A percentile compares a stretch with the other conserved stretches of the same genome.
Conservation (phyloP, 1,140 invertebrate species). For the Cydia amplana region DNA sequence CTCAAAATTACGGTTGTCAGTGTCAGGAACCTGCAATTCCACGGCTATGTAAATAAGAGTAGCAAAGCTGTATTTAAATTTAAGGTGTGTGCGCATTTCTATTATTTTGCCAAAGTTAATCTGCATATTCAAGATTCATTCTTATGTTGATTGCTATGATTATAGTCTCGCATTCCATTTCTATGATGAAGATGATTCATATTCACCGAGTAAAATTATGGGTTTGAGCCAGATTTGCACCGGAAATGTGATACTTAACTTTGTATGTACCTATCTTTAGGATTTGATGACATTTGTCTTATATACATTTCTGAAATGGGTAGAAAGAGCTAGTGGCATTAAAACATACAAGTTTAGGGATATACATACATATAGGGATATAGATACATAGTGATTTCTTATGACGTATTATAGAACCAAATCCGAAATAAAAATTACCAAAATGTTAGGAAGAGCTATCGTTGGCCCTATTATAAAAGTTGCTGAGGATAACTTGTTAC, state of each 20-base stretch:
- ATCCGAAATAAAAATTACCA: no score
- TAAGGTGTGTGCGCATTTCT: slow-evolving; percentile 21
- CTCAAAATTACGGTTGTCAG: no score
- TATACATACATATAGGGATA: no score
- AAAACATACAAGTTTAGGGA: no score
- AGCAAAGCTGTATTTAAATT: slow-evolving; percentile 20
- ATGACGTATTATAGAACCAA: no score
- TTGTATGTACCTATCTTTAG: not conserved
- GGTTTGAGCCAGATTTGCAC: not conserved
- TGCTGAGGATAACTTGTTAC: no score
- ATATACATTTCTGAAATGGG: no score
- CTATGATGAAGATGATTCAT: slow-evolving; percentile 8
- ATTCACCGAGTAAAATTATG: slow-evolving; percentile 18
- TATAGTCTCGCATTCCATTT: slow-evolving; percentile 5
- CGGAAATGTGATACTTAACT: not conserved
- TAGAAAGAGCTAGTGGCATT: no score
- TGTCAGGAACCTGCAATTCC: not conserved
- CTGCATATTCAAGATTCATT: slow-evolving; percentile 32
- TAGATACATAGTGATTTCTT: no score
- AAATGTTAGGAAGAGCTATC: no score
- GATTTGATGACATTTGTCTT: no score
- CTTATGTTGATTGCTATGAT: slow-evolving; percentile 31
- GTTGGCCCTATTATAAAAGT: no score
- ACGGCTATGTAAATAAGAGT: not conserved
- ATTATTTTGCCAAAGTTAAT: slow-evolving; percentile 29